Percentiles rank a stretch among this genome's conserved stretches.
Conservation (phyloP, 2,113 vertebrate species). For the Alosa alosa region DNA sequence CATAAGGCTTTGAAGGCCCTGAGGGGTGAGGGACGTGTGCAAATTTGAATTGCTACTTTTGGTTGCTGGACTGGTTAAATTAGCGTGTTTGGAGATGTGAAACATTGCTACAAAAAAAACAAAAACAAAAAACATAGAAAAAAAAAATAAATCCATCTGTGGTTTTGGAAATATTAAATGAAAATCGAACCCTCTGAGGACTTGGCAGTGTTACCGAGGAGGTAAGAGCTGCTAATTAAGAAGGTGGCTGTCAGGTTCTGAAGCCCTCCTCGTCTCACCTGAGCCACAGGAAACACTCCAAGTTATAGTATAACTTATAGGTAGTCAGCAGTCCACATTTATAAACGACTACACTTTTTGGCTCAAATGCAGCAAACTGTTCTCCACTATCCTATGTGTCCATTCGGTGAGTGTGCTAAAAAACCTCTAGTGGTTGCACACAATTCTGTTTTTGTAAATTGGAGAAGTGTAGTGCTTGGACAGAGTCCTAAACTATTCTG, state of each 20-base stretch:
- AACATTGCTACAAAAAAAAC: background rate
- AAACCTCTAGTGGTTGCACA: background rate
- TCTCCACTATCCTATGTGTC: background rate
- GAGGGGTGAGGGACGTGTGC: background rate
- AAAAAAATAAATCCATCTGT: background rate
- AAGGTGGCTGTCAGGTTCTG: background rate
- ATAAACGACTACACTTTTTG: background rate
- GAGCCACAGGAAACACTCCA: background rate
- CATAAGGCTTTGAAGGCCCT: background rate
- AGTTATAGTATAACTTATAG: background rate
- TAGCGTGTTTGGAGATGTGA: slow-evolving; percentile 12
- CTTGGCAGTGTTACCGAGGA: background rate
- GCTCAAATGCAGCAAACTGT: background rate
- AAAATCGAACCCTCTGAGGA: background rate
- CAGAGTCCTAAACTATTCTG: background rate
- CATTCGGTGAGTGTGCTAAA: background rate
- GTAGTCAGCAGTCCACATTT: background rate
- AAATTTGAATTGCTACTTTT: background rate
- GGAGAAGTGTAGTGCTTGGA: background rate
- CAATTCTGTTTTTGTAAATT: background rate
- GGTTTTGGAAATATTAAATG: background rate
- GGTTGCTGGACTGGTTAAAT: background rate
- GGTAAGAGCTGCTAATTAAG: background rate
- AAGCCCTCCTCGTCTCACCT: background rate
- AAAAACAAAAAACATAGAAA: too few species aligned